A percentile compares a stretch with the other conserved stretches of the same genome.
phyloP scores from a whole-genome alignment of 2,888 invertebrate species.

The Xestobium rufovillosum region DNA sequence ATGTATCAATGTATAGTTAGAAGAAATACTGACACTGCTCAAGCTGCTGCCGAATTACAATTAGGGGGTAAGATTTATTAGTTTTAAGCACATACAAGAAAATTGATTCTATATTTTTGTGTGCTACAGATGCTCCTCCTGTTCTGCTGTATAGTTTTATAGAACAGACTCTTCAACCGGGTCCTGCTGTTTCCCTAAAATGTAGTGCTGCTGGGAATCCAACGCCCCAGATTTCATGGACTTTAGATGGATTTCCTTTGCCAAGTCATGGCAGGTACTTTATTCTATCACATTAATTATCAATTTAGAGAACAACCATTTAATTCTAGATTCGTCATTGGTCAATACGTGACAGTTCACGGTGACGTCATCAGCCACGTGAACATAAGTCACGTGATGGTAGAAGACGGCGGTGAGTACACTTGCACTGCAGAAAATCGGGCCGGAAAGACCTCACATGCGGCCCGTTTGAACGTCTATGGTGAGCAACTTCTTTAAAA shows the following conservation, averaged over 20 bases:
- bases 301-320: no score
- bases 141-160: conserved; percentile 67
- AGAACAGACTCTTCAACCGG: conserved; percentile 70
- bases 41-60: conserved; percentile 67
- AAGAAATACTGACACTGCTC: conserved; percentile 66
- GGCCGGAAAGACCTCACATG: conserved; percentile 64
- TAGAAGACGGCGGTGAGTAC: conserved; percentile 76
- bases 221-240: conserved; percentile 70
- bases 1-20: conserved; percentile 72
- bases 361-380: conserved; percentile 79
- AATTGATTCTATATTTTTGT: conserved; percentile 5
- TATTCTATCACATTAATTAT: no score
- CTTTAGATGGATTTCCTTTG: conserved; percentile 63
- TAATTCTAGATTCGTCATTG: conserved; percentile 64
- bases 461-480: conserved; percentile 72
- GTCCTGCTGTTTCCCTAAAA: conserved; percentile 68
- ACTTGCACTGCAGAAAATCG: conserved; percentile 69
- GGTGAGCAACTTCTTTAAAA: conserved; percentile 57
- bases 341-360: conserved; percentile 67
- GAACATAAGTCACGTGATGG: conserved; percentile 71
- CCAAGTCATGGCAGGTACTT: conserved; percentile 50
- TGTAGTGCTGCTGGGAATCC: conserved; percentile 72
- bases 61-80: conserved; percentile 52
- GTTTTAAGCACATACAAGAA: background rate
- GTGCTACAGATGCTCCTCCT: conserved; percentile 62